A percentile compares a stretch with the other conserved stretches of the same genome.
phyloP scores from a whole-genome alignment of 1,140 invertebrate genomes.

The Drosophila mojavensis region DNA sequence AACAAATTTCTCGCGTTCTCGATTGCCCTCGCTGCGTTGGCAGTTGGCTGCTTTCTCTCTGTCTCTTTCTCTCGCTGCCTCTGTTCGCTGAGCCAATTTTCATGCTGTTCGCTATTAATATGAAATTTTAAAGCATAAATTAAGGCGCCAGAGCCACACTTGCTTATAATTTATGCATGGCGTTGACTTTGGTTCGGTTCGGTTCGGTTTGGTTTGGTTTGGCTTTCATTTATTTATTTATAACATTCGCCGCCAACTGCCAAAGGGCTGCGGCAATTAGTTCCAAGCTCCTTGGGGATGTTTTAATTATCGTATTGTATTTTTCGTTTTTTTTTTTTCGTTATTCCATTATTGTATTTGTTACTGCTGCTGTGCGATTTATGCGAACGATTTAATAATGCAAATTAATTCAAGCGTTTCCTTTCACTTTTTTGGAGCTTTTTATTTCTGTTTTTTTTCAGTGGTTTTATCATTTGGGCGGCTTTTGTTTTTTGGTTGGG shows the following conservation, averaged over 20 bases:
- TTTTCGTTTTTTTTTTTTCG: conserved; percentile 9
- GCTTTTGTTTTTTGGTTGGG: conserved; percentile 23
- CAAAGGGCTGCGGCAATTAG: conserved; percentile 66
- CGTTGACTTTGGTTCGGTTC: conserved; percentile 48
- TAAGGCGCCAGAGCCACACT: conserved; percentile 56
- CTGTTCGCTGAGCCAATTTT: conserved; percentile 45
- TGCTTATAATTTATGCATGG: conserved; percentile 65
- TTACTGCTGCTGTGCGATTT: conserved; percentile 44
- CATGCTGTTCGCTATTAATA: conserved; percentile 57
- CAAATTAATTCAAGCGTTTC: conserved; percentile 61
- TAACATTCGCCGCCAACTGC: conserved; percentile 46
- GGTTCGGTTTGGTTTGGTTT: conserved; percentile 12
- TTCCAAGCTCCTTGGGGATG: conserved; percentile 60
- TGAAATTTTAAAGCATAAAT: conserved; percentile 66
- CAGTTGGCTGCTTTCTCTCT: background rate
- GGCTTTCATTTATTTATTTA: conserved; percentile 61
- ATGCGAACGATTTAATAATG: conserved; percentile 63
- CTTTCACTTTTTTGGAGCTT: conserved; percentile 16
- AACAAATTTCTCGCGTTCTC: conserved; percentile 29
- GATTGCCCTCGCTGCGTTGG: background rate
- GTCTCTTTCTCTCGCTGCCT: background rate
- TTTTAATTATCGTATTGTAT: conserved; percentile 66
- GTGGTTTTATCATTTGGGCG: conserved; percentile 24
- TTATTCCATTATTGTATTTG: conserved; percentile 36
- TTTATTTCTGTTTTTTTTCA: background rate